A percentile compares a stretch with the other conserved stretches of the same genome.
Evolutionary conservation across 2,888 invertebrate genomes (phyloP).

Genomic region (Caenorhabditis sp.): DNA sequence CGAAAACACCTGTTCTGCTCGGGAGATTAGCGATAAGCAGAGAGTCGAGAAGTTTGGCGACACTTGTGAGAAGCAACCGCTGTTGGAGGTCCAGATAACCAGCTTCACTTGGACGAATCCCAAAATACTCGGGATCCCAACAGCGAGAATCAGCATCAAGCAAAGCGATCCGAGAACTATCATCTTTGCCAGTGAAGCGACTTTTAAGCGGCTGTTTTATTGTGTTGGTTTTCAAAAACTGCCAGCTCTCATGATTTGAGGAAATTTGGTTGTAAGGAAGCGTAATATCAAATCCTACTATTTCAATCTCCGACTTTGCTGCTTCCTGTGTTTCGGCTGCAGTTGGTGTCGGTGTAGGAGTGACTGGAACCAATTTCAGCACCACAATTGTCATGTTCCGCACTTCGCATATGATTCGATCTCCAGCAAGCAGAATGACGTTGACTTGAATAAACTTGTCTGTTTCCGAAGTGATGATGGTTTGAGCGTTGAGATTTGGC

Average conservation of each 20-base stretch:
- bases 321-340: constrained; percentile 4
- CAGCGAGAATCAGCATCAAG: constrained; percentile 65
- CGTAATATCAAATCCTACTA: constrained; percentile 62
- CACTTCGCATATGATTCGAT: constrained; percentile 60
- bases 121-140: constrained; percentile 84
- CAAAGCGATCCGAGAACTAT: constrained; percentile 33
- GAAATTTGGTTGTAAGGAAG: constrained; percentile 54
- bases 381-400: constrained; percentile 69
- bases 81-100: constrained; percentile 93
- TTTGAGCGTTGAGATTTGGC: constrained; percentile 38
- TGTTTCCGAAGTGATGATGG: constrained; percentile 64
- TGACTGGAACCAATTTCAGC: constrained; percentile 43
- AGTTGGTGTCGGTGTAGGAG: constrained; percentile 44
- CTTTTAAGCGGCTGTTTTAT: constrained; percentile 38
- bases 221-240: constrained; percentile 55
- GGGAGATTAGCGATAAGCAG: constrained; percentile 87
- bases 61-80: constrained; percentile 87
- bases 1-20: constrained; percentile 95
- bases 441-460: constrained; percentile 74
- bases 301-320: constrained; percentile 49
- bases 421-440: constrained; percentile 50
- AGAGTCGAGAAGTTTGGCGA: constrained; percentile 85
- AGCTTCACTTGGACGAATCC: constrained; percentile 82
- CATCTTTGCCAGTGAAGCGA: constrained; percentile 16
- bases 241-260: constrained; percentile 51